phyloP scores from a whole-genome alignment of 2,113 vertebrate species.

The Pygathrix nemaeus region DNA sequence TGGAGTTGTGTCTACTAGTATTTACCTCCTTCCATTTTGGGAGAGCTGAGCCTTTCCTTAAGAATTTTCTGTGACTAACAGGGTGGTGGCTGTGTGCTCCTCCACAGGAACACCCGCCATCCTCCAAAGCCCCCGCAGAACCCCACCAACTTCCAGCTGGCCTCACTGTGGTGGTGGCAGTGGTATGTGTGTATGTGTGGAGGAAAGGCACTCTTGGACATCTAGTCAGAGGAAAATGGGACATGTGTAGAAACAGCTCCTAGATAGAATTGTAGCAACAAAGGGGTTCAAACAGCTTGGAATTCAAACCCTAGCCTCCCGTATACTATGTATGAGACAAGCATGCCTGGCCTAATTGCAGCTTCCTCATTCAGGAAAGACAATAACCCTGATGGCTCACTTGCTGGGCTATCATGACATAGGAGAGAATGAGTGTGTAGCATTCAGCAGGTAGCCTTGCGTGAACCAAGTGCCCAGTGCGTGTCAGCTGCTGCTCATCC shows the following conservation, averaged over 20 bases:
- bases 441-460: background rate
- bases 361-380: background rate
- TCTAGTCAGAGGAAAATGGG: background rate
- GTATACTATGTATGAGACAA: background rate
- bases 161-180: no score
- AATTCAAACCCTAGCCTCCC: background rate
- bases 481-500: background rate
- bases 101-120: background rate
- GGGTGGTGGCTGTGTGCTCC: rapidly evolving
- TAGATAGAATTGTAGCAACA: background rate
- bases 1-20: background rate
- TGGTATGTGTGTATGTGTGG: background rate
- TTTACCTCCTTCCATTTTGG: background rate
- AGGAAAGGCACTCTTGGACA: background rate
- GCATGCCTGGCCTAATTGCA: background rate
- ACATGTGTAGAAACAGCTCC: background rate
- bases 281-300: background rate
- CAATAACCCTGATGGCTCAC: no score
- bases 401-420: background rate
- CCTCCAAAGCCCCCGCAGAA: background rate
- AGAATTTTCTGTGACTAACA: background rate
- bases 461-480: background rate
- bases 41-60: background rate
- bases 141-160: background rate
- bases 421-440: background rate